These are phyloP conservation scores for Phylloscopus trochiloides DNA, from an alignment of 2,113 vertebrate species.

Conservation along the genomic window DNA sequence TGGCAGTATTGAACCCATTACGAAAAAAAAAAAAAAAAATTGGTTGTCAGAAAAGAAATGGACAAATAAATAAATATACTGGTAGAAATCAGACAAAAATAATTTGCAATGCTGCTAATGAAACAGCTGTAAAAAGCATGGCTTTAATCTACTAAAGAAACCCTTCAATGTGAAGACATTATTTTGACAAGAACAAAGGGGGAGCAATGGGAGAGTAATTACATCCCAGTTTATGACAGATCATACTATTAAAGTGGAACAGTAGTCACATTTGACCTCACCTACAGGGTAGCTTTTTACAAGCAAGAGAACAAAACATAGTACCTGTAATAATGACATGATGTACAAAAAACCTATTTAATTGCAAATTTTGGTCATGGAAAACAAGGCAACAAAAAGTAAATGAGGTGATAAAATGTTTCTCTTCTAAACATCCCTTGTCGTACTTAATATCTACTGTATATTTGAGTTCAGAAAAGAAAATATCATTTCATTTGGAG, in stretches of 20 bases:
- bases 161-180: not conserved
- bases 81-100: not conserved
- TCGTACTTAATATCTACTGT: not conserved
- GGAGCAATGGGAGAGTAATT: not conserved
- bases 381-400: not conserved
- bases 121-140: not conserved
- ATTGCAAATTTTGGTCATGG: not conserved
- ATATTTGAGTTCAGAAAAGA: not conserved
- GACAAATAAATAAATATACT: conserved; percentile 15
- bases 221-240: not conserved
- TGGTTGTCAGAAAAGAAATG: not conserved
- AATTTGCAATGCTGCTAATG: not conserved
- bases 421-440: not conserved
- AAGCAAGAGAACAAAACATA: not conserved
- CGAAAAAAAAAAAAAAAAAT: not conserved
- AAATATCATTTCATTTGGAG: not conserved
- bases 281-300: not conserved
- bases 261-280: not conserved
- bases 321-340: not conserved
- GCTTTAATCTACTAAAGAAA: not conserved
- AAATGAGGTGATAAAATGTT: not conserved
- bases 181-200: conserved; percentile 2
- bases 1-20: not conserved
- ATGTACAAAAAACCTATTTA: not conserved
- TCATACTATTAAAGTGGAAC: not conserved